Evolutionary conservation across 2,888 invertebrate genomes (phyloP).

Genomic region (Trisateles emortualis): DNA sequence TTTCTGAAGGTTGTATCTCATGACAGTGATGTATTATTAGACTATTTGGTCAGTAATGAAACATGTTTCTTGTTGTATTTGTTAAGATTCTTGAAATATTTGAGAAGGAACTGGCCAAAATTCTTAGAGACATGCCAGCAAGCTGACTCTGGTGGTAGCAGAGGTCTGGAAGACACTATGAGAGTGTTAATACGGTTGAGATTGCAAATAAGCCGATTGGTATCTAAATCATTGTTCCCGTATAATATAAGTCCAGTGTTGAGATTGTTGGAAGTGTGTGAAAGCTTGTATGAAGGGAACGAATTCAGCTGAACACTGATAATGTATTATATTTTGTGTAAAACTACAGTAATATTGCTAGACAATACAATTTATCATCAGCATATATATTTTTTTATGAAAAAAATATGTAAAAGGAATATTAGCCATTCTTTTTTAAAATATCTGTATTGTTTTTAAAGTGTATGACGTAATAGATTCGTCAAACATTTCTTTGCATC

Average conservation of each 20-base stretch:
- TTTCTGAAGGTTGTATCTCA: conserved; percentile 94
- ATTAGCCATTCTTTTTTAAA: no score
- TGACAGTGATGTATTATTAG: conserved; percentile 93
- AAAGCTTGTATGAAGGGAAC: conserved; percentile 94
- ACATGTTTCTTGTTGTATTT: conserved; percentile 96
- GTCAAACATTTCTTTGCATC: conserved; percentile 6
- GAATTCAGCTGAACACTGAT: conserved; percentile 89
- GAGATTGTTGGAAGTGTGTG: conserved; percentile 93
- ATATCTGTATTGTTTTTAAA: no score
- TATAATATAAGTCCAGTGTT: conserved; percentile 96
- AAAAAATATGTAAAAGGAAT: no score
- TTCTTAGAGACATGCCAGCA: conserved; percentile 92
- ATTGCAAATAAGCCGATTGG: conserved; percentile 93
- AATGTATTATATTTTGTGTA: conserved; percentile 17
- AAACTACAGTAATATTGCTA: conserved; percentile 17
- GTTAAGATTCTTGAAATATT: conserved; percentile 93
- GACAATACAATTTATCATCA: conserved; percentile 2
- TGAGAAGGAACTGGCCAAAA: conserved; percentile 93
- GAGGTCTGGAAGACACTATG: conserved; percentile 93
- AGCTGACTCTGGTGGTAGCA: conserved; percentile 83
- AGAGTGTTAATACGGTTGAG: conserved; percentile 92
- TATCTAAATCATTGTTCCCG: conserved; percentile 94
- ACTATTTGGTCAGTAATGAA: conserved; percentile 95
- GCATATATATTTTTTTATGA: no score
- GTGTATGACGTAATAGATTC: no score